phyloP scores from a whole-genome alignment of 2,888 invertebrate genomes.

The Alsophila aescularia region DNA sequence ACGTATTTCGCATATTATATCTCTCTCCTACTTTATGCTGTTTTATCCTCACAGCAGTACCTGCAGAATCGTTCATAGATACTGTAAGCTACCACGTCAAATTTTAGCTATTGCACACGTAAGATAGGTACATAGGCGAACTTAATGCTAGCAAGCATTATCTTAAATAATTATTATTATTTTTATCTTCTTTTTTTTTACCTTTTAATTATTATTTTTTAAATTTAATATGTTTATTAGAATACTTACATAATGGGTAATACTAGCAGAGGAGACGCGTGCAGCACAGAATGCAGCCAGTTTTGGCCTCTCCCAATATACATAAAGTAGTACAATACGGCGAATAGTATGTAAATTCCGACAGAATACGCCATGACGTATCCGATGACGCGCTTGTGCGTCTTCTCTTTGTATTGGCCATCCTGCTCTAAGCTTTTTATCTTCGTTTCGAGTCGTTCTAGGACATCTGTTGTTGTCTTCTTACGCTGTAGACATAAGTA shows the following conservation, averaged over 20 bases:
- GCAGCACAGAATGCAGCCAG: conserved; percentile 89
- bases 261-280: conserved; percentile 90
- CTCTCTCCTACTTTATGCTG: conserved; percentile 53
- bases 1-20: too few species aligned
- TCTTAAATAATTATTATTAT: too few species aligned
- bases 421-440: conserved; percentile 92
- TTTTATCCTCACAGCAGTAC: too few species aligned
- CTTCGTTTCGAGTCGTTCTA: conserved; percentile 91
- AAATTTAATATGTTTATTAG: background rate
- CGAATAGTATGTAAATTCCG: conserved; percentile 88
- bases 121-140: too few species aligned
- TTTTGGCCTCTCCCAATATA: conserved; percentile 90
- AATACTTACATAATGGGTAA: conserved; percentile 93
- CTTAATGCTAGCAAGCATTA: too few species aligned
- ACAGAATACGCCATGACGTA: conserved; percentile 89
- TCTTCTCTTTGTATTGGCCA: conserved; percentile 90
- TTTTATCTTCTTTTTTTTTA: too few species aligned
- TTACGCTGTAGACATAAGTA: conserved; percentile 62
- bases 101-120: too few species aligned
- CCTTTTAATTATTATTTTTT: too few species aligned
- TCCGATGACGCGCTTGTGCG: conserved; percentile 92
- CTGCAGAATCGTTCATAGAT: too few species aligned
- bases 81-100: too few species aligned
- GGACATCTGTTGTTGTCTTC: conserved; percentile 74
- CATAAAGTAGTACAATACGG: conserved; percentile 91